Base-by-base conservation (phyloP, 2,888 invertebrate species). In the Leptinotarsa tumamoca region DNA sequence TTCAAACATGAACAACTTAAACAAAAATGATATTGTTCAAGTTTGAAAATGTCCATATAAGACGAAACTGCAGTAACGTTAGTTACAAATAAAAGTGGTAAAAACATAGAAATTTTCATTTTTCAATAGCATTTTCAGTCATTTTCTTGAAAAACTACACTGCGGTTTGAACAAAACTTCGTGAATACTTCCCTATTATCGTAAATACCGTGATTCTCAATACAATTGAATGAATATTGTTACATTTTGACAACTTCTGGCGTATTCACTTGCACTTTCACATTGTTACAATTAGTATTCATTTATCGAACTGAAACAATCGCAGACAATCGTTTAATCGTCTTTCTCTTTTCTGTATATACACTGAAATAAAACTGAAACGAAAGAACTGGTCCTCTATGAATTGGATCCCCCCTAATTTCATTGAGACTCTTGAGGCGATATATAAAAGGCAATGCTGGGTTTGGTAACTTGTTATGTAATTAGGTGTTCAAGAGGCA, bases 261-360 rank as follows among this genome's bases (percentile, higher is more conserved):
- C 23, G 10, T 21, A 74, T 71, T 77, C 79, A 79, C 78, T 77
- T 79, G 63, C 75, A 79, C 80, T 80, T 80, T 80, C 77, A 78
- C 75, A 70, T 68, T 14, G 67, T 17, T 67, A 69, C 23, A 43
- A n/a, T 49, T 56, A 21, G 72, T 17, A 61, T 66, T 56, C 58
- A 68, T 69, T 49, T 27, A 61, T 66, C 70, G 52, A 67, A 76
- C 61, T 54, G 13, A 51, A 73, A 67, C 33, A 50, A 76, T 68
- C 71, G 71, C 27, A 51, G 66, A 71, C 75, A 72, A 68, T 52
- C 72, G 4, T 21, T 69, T 5, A 21, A 54, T 43, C 43, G n/a
- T 72, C 51, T 43, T 27, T 75, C 72, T 72, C 58, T 67, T 33
- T 33, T 63, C n/a, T n/a, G 5, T n/a, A 43, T n/a, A 33, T 43